Percentiles rank a stretch among this genome's conserved stretches.
Conservation (phyloP, 2,797 vertebrate species). For the Epinephelus awoara region DNA sequence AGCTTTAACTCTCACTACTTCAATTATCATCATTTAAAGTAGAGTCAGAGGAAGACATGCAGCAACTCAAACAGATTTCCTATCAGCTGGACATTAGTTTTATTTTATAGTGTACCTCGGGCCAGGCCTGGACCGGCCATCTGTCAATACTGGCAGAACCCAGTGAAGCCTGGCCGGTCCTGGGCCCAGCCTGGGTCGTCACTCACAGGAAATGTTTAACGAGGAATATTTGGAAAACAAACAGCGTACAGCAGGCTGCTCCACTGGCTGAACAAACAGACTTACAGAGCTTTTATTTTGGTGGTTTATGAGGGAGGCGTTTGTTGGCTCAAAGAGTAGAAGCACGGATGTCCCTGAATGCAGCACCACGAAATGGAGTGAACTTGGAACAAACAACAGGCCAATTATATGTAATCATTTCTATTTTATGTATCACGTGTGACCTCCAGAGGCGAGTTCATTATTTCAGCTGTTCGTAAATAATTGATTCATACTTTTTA, state of each 20-base stretch:
- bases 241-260: constrained; percentile 27
- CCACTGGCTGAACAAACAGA: background rate
- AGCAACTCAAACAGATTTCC: constrained; percentile 58
- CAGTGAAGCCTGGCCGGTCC: constrained; percentile 44
- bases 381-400: background rate
- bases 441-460: too few species aligned
- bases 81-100: constrained; percentile 68
- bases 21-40: background rate
- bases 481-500: too few species aligned
- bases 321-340: background rate
- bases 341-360: background rate
- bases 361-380: background rate
- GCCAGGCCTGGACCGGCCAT: constrained; percentile 62
- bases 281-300: background rate
- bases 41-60: constrained; percentile 4
- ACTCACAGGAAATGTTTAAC: constrained; percentile 48
- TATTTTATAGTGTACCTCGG: constrained; percentile 53
- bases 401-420: background rate
- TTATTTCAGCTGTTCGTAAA: too few species aligned
- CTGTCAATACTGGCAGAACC: constrained; percentile 59
- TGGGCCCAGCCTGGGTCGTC: constrained; percentile 34
- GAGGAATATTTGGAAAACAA: constrained; percentile 53
- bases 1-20: too few species aligned
- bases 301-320: constrained; percentile 4
- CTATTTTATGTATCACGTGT: too few species aligned